These are phyloP conservation scores for Carterocephalus palaemon DNA, from an alignment of 2,888 invertebrate species.

Conservation along the genomic window DNA sequence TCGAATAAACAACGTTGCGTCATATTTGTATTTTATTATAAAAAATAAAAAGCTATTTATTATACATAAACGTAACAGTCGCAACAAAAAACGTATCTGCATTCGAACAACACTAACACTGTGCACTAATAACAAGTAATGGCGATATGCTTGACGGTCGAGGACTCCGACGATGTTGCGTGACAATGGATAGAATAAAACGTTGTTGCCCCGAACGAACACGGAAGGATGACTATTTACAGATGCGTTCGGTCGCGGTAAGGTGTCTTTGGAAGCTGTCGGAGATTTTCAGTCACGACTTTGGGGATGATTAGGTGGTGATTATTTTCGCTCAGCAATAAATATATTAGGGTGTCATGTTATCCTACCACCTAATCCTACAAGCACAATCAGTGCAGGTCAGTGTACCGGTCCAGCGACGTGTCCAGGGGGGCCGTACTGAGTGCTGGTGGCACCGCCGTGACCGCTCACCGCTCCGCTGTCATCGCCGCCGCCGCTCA, in stretches of 20 bases:
- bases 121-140: constrained; percentile 76
- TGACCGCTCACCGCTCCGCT: constrained; percentile 45
- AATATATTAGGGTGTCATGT: constrained; percentile 46
- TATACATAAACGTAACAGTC: constrained; percentile 75
- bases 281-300: constrained; percentile 23
- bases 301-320: constrained; percentile 28
- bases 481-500: constrained; percentile 49
- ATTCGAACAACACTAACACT: constrained; percentile 69
- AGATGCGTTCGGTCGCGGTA: constrained; percentile 50
- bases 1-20: constrained; percentile 59
- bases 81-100: constrained; percentile 59
- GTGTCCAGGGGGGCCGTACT: constrained; percentile 76
- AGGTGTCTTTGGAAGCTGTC: constrained; percentile 27
- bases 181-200: constrained; percentile 17
- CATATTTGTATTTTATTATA: constrained; percentile 68
- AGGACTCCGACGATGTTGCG: constrained; percentile 43
- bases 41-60: constrained; percentile 69
- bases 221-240: constrained; percentile 62
- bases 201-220: constrained; percentile 44
- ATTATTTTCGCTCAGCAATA: constrained; percentile 49
- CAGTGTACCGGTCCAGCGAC: constrained; percentile 73
- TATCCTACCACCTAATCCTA: constrained; percentile 50
- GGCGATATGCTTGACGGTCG: constrained; percentile 50
- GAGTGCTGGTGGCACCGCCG: constrained; percentile 65
- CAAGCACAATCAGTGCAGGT: constrained; percentile 34